A percentile compares a stretch with the other conserved stretches of the same genome.
Conservation (phyloP, 2,797 vertebrate genomes). For the Sitta carolinensis region DNA sequence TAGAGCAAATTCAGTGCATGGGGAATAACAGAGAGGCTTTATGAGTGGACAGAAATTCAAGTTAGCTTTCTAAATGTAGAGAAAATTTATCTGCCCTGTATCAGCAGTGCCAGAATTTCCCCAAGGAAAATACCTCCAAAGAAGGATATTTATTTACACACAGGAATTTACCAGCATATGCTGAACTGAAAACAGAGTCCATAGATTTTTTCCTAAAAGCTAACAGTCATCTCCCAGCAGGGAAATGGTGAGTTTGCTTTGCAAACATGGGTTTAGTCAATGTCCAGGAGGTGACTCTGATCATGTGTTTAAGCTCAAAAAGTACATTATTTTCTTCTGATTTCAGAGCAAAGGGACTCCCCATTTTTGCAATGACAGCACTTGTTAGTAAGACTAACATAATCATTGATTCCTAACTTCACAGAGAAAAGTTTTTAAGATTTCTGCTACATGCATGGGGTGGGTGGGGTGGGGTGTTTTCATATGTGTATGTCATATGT, state of each 20-base stretch:
- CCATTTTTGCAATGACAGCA: background rate
- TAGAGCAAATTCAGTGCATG: background rate
- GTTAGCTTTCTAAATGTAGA: background rate
- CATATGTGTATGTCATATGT: background rate
- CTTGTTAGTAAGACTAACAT: background rate
- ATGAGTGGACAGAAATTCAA: slow-evolving; percentile 31
- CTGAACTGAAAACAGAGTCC: background rate
- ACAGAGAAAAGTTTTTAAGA: background rate
- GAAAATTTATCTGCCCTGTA: background rate
- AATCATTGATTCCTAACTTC: background rate
- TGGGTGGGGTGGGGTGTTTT: background rate
- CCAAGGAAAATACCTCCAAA: slow-evolving; percentile 1
- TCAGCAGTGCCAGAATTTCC: slow-evolving; percentile 19
- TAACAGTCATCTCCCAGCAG: background rate
- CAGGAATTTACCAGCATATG: background rate
- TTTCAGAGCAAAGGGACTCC: slow-evolving; percentile 2
- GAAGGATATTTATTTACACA: background rate
- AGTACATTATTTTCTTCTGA: background rate
- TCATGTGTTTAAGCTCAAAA: background rate
- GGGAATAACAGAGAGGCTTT: slow-evolving; percentile 10
- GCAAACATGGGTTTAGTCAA: background rate
- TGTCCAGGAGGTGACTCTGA: background rate
- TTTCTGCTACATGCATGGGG: background rate
- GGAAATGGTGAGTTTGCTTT: slow-evolving; percentile 1
- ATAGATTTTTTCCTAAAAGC: background rate